These are phyloP conservation scores for Sylvietta virens DNA, from an alignment of 2,113 vertebrate genomes.

Conservation along the genomic window DNA sequence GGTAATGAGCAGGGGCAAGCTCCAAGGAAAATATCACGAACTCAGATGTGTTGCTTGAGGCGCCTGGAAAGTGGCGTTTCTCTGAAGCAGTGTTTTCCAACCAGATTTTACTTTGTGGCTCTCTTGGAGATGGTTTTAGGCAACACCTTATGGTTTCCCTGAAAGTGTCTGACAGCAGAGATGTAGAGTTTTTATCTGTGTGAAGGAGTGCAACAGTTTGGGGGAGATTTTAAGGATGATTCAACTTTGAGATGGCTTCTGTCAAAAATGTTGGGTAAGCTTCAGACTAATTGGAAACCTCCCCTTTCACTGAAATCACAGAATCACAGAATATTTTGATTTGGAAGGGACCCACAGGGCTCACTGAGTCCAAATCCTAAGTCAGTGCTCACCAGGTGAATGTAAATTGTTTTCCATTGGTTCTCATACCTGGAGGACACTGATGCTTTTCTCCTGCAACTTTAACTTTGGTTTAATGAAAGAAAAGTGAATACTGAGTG, in stretches of 20 bases:
- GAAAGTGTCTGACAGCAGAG: background rate
- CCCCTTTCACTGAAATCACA: background rate
- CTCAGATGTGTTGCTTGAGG: background rate
- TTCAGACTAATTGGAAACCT: background rate
- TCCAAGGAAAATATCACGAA: background rate
- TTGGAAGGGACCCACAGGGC: background rate
- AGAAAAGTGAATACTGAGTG: background rate
- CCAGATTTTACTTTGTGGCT: background rate
- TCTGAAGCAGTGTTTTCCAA: slow-evolving; percentile 15
- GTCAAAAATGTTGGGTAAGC: background rate
- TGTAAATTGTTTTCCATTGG: background rate
- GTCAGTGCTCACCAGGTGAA: background rate
- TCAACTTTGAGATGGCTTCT: background rate
- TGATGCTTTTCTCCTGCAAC: background rate
- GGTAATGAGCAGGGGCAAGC: background rate
- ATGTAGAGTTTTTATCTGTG: background rate
- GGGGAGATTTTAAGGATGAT: background rate
- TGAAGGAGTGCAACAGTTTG: background rate
- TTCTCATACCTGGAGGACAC: background rate
- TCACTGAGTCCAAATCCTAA: background rate
- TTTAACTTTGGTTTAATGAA: background rate
- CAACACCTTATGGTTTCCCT: background rate
- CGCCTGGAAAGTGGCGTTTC: background rate
- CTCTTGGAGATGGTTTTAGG: background rate
- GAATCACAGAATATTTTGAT: background rate